A percentile compares a stretch with the other conserved stretches of the same genome.
These are phyloP conservation scores for Meteorus colon DNA, from an alignment of 2,888 invertebrate genomes.

Conservation along the genomic window DNA sequence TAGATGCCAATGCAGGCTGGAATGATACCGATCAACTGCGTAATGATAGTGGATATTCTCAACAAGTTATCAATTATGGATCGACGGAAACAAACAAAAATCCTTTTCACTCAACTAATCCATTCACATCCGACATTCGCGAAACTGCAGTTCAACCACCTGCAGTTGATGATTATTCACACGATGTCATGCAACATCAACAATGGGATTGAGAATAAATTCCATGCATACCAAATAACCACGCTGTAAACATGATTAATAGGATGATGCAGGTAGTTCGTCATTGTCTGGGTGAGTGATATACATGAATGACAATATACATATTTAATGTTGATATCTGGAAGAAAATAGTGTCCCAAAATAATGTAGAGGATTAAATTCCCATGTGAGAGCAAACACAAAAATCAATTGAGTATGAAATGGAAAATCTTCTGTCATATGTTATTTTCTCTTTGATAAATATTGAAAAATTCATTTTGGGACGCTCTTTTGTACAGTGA, in stretches of 20 bases:
- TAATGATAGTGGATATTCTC: constrained; percentile 50
- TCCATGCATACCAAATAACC: background rate
- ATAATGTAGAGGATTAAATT: background rate
- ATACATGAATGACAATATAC: constrained; percentile 13
- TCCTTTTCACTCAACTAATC: constrained; percentile 67
- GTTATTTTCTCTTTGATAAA: background rate
- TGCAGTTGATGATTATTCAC: constrained; percentile 75
- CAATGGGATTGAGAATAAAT: constrained; percentile 49
- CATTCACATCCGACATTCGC: constrained; percentile 66
- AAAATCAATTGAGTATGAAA: background rate
- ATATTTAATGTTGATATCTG: constrained; percentile 28
- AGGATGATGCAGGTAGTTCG: background rate
- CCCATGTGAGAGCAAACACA: background rate
- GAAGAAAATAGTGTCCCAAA: background rate
- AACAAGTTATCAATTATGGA: constrained; percentile 66
- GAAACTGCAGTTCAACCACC: constrained; percentile 68
- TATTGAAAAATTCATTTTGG: background rate
- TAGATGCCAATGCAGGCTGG: constrained; percentile 61
- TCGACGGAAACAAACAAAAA: constrained; percentile 63
- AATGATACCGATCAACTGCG: constrained; percentile 59
- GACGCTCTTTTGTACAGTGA: background rate
- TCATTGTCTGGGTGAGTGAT: constrained; percentile 4
- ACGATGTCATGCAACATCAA: constrained; percentile 73
- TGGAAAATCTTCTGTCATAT: background rate
- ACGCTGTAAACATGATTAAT: background rate